A percentile compares a stretch with the other conserved stretches of the same genome.
These are phyloP conservation scores for Pissodes strobi DNA, from an alignment of 1,140 invertebrate species.

Conservation along the genomic window DNA sequence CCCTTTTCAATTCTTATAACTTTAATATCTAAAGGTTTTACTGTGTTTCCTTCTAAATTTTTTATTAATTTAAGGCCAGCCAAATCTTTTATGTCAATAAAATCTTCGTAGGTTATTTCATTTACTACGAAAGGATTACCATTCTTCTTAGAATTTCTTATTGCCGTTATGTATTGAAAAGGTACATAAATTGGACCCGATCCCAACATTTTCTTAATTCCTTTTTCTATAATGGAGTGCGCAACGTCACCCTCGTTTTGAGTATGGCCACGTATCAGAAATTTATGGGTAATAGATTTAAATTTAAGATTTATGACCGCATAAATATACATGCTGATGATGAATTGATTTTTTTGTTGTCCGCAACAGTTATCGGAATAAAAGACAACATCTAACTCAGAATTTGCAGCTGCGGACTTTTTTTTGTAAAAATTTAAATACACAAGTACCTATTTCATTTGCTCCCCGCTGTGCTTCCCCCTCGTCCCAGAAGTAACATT, in stretches of 20 bases:
- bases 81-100: slow-evolving; percentile 5
- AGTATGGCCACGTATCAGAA: slow-evolving; percentile 51
- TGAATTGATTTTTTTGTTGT: too few relatives aligned
- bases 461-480: slow-evolving; percentile 51
- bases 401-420: slow-evolving; percentile 8
- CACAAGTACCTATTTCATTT: slow-evolving; percentile 56
- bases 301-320: slow-evolving; percentile 44
- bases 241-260: slow-evolving; percentile 54
- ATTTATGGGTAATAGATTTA: slow-evolving; percentile 52
- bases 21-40: too few relatives aligned
- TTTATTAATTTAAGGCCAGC: too few relatives aligned
- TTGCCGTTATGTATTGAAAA: not conserved
- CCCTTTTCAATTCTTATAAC: too few relatives aligned
- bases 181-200: slow-evolving; percentile 33
- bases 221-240: slow-evolving; percentile 52
- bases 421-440: slow-evolving; percentile 48
- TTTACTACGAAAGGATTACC: not conserved
- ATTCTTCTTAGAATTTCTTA: not conserved
- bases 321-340: slow-evolving; percentile 43
- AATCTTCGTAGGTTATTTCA: not conserved
- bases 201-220: slow-evolving; percentile 39
- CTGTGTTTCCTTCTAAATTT: too few relatives aligned
- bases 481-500: slow-evolving; percentile 59
- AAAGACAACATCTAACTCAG: slow-evolving; percentile 38
- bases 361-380: slow-evolving; percentile 53